Conservation (phyloP, 2,797 vertebrate genomes). For the Dicrostonyx torquatus region DNA sequence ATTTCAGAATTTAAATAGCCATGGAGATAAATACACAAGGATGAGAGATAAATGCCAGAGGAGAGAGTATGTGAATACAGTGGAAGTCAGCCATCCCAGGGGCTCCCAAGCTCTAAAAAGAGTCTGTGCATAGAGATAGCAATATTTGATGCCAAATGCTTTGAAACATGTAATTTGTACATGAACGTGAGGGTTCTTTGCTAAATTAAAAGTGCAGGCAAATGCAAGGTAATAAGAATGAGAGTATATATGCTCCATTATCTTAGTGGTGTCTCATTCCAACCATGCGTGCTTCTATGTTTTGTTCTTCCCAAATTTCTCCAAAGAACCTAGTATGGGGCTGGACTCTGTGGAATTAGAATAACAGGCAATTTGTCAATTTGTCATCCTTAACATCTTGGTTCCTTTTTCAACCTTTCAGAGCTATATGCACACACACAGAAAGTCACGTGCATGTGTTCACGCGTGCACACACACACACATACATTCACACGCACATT, state of each 20-base stretch:
- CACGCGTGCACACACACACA: neutral
- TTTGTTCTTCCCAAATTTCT: neutral
- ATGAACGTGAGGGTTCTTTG: slow-evolving; percentile 23
- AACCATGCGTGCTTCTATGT: neutral
- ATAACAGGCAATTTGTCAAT: neutral
- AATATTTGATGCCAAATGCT: slow-evolving; percentile 54
- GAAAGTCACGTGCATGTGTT: no score
- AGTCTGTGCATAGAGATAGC: slow-evolving; percentile 27
- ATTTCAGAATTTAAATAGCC: slow-evolving; percentile 49
- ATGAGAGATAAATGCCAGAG: slow-evolving; percentile 10
- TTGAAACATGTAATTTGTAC: slow-evolving; percentile 62
- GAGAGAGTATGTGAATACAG: slow-evolving; percentile 40
- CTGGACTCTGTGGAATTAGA: neutral
- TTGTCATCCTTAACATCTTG: neutral
- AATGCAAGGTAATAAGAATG: slow-evolving; percentile 31
- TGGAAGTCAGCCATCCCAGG: slow-evolving; percentile 27
- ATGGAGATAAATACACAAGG: slow-evolving; percentile 15
- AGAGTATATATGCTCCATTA: neutral
- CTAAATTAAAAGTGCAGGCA: slow-evolving; percentile 53
- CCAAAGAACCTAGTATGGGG: neutral
- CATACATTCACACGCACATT: fast-evolving
- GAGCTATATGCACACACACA: neutral
- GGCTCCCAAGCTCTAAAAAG: slow-evolving; percentile 29
- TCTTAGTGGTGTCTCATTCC: neutral
- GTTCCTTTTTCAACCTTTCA: neutral